Evolutionary conservation across 2,113 vertebrate species (phyloP).

Genomic region (Nematolebias whitei): DNA sequence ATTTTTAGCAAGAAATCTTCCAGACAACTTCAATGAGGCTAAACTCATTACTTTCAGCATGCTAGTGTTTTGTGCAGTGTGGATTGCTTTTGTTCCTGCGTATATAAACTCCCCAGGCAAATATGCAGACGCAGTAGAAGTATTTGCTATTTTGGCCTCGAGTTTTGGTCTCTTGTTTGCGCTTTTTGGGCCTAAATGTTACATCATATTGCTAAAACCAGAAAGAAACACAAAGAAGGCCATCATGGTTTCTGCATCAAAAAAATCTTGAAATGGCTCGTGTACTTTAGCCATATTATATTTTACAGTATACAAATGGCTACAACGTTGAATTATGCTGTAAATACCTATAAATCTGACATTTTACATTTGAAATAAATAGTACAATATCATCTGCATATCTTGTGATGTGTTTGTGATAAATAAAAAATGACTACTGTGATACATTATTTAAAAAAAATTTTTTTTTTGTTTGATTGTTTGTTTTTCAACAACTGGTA

Average conservation of each 20-base stretch:
- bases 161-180: conserved; percentile 73
- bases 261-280: neutral
- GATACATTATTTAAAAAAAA: too few species aligned
- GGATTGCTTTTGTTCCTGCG: conserved; percentile 68
- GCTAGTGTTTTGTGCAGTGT: conserved; percentile 78
- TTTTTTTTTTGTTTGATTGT: too few species aligned
- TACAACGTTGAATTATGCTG: too few species aligned
- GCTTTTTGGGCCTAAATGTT: conserved; percentile 64
- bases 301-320: too few species aligned
- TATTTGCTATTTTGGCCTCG: conserved; percentile 73
- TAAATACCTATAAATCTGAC: too few species aligned
- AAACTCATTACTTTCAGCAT: conserved; percentile 77
- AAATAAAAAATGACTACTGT: too few species aligned
- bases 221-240: conserved; percentile 74
- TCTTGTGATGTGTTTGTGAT: too few species aligned
- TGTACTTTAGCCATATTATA: neutral
- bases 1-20: conserved; percentile 72
- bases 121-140: conserved; percentile 40
- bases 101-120: conserved; percentile 34
- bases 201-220: conserved; percentile 57
- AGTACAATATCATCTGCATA: too few species aligned
- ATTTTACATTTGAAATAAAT: too few species aligned
- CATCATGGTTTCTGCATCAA: conserved; percentile 18
- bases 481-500: too few species aligned
- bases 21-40: conserved; percentile 76